Evolutionary conservation across 64 coral and sea anemone genomes (phyloP).

Genomic region (Stylophora pistillata): DNA sequence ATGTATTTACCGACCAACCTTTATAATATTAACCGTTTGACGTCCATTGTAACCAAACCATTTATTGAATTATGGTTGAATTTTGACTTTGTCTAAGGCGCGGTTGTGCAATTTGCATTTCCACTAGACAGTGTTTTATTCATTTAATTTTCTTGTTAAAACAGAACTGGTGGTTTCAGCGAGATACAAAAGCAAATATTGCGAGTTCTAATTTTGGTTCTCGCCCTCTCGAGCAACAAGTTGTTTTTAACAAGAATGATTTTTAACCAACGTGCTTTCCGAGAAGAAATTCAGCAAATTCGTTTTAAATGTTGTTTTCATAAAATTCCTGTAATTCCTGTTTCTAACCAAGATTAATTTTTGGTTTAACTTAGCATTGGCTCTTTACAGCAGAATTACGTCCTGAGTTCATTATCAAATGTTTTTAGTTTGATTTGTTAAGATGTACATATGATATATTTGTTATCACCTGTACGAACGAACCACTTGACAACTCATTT

Average conservation of each 20-base stretch:
- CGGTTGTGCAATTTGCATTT: background rate
- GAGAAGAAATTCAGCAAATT: background rate
- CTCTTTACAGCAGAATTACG: background rate
- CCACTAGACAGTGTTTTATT: background rate
- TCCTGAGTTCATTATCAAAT: background rate
- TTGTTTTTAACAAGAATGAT: background rate
- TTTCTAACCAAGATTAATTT: background rate
- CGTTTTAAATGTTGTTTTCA: background rate
- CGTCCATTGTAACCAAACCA: background rate
- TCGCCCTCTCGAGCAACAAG: background rate
- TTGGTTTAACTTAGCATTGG: background rate
- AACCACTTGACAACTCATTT: background rate
- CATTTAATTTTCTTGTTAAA: background rate
- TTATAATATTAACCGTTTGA: background rate
- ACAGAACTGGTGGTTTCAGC: background rate
- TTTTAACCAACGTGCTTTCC: background rate
- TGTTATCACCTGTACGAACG: too few relatives aligned
- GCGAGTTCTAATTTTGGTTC: background rate
- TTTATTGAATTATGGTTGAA: background rate
- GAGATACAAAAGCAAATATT: background rate
- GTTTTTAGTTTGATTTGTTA: background rate
- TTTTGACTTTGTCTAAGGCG: background rate
- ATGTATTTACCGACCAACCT: background rate
- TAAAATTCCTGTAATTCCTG: background rate
- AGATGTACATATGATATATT: too few relatives aligned